These are phyloP conservation scores for Oxyura jamaicensis DNA, from an alignment of 2,113 vertebrate genomes.

Conservation along the genomic window DNA sequence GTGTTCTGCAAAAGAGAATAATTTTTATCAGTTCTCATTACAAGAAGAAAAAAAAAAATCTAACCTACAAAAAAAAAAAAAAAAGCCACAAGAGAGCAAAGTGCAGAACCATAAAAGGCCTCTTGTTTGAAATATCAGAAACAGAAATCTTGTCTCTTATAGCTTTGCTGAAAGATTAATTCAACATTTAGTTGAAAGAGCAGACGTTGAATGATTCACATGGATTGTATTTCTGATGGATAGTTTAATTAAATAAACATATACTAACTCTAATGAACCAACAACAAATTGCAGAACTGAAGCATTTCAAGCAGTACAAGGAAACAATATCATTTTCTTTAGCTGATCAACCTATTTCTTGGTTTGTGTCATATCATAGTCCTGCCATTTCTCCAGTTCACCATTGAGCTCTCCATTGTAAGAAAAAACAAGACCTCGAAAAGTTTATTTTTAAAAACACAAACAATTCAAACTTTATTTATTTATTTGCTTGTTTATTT, in stretches of 20 bases:
- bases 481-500: no score
- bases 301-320: not conserved
- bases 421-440: not conserved
- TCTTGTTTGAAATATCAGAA: not conserved
- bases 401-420: not conserved
- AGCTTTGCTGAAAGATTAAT: not conserved
- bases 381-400: not conserved
- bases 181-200: not conserved
- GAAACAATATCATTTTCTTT: not conserved
- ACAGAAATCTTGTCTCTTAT: not conserved
- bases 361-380: not conserved
- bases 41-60: not conserved
- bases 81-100: not conserved
- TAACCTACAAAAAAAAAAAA: not conserved
- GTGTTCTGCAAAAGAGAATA: not conserved
- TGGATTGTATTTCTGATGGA: not conserved
- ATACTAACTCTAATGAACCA: not conserved
- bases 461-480: no score
- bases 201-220: not conserved
- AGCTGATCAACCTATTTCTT: not conserved
- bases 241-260: not conserved
- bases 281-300: not conserved
- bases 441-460: not conserved
- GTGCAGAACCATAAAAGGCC: not conserved
- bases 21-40: not conserved